Base-by-base conservation (phyloP, 2,113 vertebrate species). In the Manacus vitellinus region DNA sequence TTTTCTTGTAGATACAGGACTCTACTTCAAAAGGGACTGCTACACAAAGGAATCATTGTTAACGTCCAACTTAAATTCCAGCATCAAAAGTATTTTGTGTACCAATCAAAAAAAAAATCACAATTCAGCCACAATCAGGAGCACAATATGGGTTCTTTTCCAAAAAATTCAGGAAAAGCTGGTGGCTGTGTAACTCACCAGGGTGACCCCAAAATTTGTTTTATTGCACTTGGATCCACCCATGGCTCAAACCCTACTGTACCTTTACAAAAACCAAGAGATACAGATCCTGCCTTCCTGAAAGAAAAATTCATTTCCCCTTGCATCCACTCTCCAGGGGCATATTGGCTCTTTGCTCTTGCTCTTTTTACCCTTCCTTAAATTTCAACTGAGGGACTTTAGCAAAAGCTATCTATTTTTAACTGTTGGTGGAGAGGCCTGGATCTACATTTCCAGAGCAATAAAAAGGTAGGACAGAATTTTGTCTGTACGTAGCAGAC, bases 151-250 rank as follows among this genome's bases (percentile, higher is more conserved):
- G 25, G 24, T 25, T 87, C 72, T 77, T 80, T 4, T n/a, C n/a
- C 41, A 78, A 68, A 81, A 44, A 44, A 10, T 8, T 14, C 1
- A 1, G 17, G 68, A 49, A 47, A 82, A 63, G 35, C 28, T 21
- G 8, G 28, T 30, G 39, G 31, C 30, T 35, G 31, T 25, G 31
- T 30, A 47, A 44, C 9, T 63, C 0, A 0, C 33, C 0, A 0
- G 28, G 44, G 37, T 30, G 20, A 63, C 22, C 3, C 12, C 58
- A 77, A 47, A 33, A 47, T 25, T 44, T 30, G 4, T 46, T 43
- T 56, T 68, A 33, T 7, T 2, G 0, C 22, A 41, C 13, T 28
- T 9, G 2, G 1, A 18, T 72, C 49, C 43, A 54, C 4, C 9
- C 8, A 0, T 1, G 0, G 31, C 71, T 88, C 46, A 74, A 46